A percentile compares a stretch with the other conserved stretches of the same genome.
Conservation (phyloP, 2,888 invertebrate genomes). For the Lasioglossum oenotherae region DNA sequence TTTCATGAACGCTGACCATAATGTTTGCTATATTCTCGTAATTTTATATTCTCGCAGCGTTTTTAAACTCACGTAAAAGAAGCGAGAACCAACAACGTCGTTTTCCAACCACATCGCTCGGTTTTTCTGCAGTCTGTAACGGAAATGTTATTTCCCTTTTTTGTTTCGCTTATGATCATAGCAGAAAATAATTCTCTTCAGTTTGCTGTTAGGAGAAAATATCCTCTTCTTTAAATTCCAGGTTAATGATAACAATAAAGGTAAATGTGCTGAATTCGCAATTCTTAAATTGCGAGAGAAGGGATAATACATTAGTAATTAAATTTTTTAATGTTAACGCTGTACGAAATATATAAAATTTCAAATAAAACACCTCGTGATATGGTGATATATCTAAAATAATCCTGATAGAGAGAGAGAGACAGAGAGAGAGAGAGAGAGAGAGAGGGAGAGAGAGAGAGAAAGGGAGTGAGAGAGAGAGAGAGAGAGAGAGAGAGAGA, state of each 20-base stretch:
- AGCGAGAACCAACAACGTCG: conserved; percentile 2
- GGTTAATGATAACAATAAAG: not conserved
- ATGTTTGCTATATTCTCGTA: conserved; percentile 21
- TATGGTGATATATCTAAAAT: no score
- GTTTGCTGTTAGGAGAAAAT: not conserved
- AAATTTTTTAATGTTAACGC: no score
- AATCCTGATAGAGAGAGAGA: no score
- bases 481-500: no score
- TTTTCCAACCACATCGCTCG: conserved; percentile 8
- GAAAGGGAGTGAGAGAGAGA: no score
- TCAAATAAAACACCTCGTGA: no score
- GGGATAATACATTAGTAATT: no score
- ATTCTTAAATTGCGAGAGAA: no score
- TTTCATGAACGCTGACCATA: not conserved
- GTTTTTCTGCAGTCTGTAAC: conserved; percentile 4
- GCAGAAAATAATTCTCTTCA: not conserved
- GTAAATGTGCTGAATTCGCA: no score
- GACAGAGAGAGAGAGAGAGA: no score
- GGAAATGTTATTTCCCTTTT: not conserved
- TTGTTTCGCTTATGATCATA: not conserved
- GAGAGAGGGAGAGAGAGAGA: no score
- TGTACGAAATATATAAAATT: no score
- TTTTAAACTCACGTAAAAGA: conserved; percentile 14
- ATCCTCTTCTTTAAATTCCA: not conserved
- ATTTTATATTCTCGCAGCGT: not conserved